Conservation (phyloP, 1,140 invertebrate genomes). For the Drosophila sucinea region DNA sequence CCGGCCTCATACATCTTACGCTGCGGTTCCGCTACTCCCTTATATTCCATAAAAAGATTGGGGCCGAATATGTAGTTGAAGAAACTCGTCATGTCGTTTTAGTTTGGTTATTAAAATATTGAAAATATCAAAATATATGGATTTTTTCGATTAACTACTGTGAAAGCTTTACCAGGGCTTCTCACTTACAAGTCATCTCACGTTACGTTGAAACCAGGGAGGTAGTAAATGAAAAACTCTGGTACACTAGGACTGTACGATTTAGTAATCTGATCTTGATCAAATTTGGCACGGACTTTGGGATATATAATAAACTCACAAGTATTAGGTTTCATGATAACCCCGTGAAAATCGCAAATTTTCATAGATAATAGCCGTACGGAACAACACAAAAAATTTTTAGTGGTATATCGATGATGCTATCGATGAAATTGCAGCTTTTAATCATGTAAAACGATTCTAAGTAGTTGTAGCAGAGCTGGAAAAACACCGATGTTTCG, state of each 20-base stretch:
- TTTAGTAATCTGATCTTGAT: too few species aligned
- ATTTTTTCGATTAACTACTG: conserved; percentile 45
- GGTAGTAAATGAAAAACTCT: conserved; percentile 2
- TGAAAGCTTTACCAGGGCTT: conserved; percentile 45
- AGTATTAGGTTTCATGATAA: too few species aligned
- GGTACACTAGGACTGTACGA: neutral
- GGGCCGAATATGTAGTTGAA: conserved; percentile 86
- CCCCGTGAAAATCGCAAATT: too few species aligned
- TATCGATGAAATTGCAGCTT: too few species aligned
- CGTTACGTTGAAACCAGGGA: conserved; percentile 33
- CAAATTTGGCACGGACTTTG: too few species aligned
- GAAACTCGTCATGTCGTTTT: conserved; percentile 69
- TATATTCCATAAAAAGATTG: conserved; percentile 87
- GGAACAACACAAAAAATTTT: too few species aligned
- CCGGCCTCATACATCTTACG: conserved; percentile 87
- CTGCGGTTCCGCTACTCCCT: conserved; percentile 82
- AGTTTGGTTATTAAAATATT: conserved; percentile 40
- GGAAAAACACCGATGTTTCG: too few species aligned
- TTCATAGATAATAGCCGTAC: too few species aligned
- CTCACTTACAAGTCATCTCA: conserved; percentile 29
- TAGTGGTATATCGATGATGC: too few species aligned
- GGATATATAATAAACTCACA: too few species aligned
- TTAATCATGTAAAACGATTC: too few species aligned
- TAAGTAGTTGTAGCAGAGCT: too few species aligned
- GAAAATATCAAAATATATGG: conserved; percentile 25